These are phyloP conservation scores for Gambelia wislizenii DNA, from an alignment of 2,797 vertebrate genomes.

Conservation along the genomic window DNA sequence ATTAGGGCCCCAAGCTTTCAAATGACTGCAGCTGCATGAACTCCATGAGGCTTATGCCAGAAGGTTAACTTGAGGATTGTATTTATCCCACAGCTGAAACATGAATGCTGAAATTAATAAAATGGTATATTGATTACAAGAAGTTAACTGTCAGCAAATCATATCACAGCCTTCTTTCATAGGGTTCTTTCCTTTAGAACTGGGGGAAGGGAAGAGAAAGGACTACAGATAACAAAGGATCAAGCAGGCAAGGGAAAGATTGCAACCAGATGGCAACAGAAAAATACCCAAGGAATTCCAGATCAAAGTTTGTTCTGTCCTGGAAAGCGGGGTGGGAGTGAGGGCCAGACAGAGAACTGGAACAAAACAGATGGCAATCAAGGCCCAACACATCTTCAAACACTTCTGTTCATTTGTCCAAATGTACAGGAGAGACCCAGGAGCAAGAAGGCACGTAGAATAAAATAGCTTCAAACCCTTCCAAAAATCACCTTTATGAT, in stretches of 20 bases:
- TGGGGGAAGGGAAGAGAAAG: not conserved
- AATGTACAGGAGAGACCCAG: not conserved
- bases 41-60: not conserved
- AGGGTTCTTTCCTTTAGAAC: not conserved
- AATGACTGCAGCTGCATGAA: not conserved
- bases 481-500: not conserved
- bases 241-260: not conserved
- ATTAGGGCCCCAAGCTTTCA: not conserved
- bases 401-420: conserved; percentile 35
- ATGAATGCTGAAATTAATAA: not conserved
- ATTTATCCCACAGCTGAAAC: not conserved
- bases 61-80: not conserved
- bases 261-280: conserved; percentile 13
- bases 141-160: not conserved
- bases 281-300: not conserved
- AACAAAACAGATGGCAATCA: conserved; percentile 14
- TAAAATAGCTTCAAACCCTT: not conserved
- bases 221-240: conserved; percentile 7
- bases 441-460: not conserved
- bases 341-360: not conserved
- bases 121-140: not conserved
- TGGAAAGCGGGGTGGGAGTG: not conserved
- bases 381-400: conserved; percentile 13
- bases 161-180: not conserved
- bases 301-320: conserved; percentile 11